Conservation (phyloP, 2,888 invertebrate species). For the Tinea trinotella region DNA sequence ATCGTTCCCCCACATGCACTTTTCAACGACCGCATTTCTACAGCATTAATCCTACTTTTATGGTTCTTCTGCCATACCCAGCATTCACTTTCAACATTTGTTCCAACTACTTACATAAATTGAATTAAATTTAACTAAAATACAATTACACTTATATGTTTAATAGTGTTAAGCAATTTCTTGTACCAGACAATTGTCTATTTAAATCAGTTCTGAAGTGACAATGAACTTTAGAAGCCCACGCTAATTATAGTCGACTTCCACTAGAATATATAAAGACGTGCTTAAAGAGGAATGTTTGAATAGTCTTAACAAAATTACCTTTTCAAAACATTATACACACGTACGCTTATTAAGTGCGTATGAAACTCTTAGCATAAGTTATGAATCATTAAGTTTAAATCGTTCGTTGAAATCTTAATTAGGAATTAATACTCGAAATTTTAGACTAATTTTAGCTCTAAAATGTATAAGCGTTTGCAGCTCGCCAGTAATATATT, state of each 20-base stretch:
- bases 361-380: neutral
- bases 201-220: constrained; percentile 26
- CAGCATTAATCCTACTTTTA: no score
- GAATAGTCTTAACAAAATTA: constrained; percentile 15
- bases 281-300: constrained; percentile 14
- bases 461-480: no score
- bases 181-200: constrained; percentile 13
- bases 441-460: no score
- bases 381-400: neutral
- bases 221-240: constrained; percentile 69
- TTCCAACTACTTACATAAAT: no score
- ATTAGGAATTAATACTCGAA: neutral
- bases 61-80: no score
- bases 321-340: constrained; percentile 3
- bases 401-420: neutral
- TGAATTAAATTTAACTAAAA: no score
- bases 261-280: constrained; percentile 15
- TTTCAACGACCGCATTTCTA: no score
- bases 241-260: constrained; percentile 58
- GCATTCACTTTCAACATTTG: no score
- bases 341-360: neutral
- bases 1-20: no score
- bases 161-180: constrained; percentile 17
- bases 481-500: no score
- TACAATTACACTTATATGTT: no score